Base-by-base conservation (phyloP, 1,140 invertebrate species). In the Pseudomyrmex flavicornis region DNA sequence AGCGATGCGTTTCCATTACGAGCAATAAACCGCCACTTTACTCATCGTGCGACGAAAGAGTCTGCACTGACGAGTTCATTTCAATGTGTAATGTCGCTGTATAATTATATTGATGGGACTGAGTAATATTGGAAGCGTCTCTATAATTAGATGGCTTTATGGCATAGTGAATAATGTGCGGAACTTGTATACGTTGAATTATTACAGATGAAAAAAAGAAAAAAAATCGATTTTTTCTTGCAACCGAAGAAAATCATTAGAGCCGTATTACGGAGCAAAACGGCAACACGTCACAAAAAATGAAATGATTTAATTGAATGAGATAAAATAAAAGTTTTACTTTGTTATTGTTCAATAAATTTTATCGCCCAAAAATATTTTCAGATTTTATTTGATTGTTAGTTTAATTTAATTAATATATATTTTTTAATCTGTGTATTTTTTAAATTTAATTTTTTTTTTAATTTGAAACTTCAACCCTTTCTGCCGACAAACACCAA, bases 91-190 rank as follows among this genome's bases (percentile, higher is more conserved):
- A 76, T 44, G 73, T 22, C n/a, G 74, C 61, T 20, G 74, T n/a
- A 13, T 65, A 65, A 76, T 76, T 76, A 65, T 44, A 76, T 76
- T 66, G 61, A 76, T 76, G 61, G 22, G 26, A 65, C 59, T 20
- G 26, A n/a, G 12, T 54, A 76, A 65, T 65, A 76, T 76, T 52
- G 26, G 10, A 76, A 52, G 26, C 54, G 65, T 76, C 61, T 76
- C 61, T 46, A 44, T 76, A 76, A 76, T 76, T 76, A 48, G 74
- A 76, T 76, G 22, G 74, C 74, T 76, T 76, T 66, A 76, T 54
- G 48, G 61, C 50, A 48, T 66, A 76, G 59, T 76, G 61, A 76
- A 76, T 76, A 76, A 76, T 65, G 74, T 12, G 46, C n/a, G 26
- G 74, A 76, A 76, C 59, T 65, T 65, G 12, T 63, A 65, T n/a